phyloP scores from a whole-genome alignment of 2,797 vertebrate species.

The Centropyge bicolor region DNA sequence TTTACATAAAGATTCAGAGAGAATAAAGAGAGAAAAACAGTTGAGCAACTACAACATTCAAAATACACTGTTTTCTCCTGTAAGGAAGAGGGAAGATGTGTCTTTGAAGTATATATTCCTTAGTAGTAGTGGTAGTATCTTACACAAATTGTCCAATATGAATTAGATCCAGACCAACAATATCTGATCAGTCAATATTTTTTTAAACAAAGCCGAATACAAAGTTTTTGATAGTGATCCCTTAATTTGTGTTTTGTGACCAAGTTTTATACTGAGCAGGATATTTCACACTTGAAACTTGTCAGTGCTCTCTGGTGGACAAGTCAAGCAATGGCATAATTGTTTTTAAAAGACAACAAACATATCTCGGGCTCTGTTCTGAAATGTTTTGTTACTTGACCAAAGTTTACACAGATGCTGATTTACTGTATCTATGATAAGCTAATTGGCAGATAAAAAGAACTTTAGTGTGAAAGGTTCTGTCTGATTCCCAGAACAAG shows the following conservation, averaged over 20 bases:
- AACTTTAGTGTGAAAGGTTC: not conserved
- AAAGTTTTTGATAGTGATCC: not conserved
- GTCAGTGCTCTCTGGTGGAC: conserved; percentile 43
- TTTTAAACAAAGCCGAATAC: not conserved
- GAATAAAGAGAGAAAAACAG: not conserved
- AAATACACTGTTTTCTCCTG: not conserved
- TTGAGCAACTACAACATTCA: not conserved
- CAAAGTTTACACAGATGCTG: not conserved
- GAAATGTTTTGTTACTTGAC: not conserved
- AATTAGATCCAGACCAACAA: not conserved
- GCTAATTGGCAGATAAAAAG: not conserved
- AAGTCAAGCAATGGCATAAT: not conserved
- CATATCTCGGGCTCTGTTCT: not conserved
- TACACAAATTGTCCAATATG: not conserved
- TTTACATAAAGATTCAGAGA: too few species aligned
- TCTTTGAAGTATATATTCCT: not conserved
- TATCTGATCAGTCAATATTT: not conserved
- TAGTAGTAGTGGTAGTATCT: not conserved
- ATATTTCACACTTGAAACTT: conserved; percentile 1
- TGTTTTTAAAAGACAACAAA: not conserved
- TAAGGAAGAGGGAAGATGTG: not conserved
- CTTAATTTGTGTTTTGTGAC: not conserved
- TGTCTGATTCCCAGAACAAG: not conserved
- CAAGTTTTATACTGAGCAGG: not conserved
- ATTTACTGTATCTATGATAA: not conserved